A percentile compares a stretch with the other conserved stretches of the same genome.
Evolutionary conservation across 2,113 vertebrate species (phyloP).

Genomic region (Neodon shergylaensis): DNA sequence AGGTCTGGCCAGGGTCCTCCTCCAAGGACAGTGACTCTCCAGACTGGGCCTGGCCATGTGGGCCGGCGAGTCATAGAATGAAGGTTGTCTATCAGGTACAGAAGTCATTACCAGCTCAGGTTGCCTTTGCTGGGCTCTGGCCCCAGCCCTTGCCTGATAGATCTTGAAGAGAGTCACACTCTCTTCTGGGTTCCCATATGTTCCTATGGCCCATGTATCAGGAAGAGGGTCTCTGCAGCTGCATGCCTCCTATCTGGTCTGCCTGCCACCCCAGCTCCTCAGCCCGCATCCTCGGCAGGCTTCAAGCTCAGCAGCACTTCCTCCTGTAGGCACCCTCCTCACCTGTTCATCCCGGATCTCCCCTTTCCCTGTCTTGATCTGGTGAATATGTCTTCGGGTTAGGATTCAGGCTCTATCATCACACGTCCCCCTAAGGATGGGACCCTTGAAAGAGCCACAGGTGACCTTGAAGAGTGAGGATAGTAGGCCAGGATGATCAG

Average conservation of each 20-base stretch:
- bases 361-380: not conserved
- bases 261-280: not conserved
- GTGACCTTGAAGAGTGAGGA: not conserved
- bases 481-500: not conserved
- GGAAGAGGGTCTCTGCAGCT: not conserved
- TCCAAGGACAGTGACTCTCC: not conserved
- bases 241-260: fast-evolving
- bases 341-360: not conserved
- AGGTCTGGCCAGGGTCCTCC: not conserved
- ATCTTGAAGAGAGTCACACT: not conserved
- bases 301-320: fast-evolving
- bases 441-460: not conserved
- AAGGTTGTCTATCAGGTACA: not conserved
- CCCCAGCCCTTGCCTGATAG: not conserved
- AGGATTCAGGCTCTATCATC: fast-evolving
- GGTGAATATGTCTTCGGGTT: not conserved
- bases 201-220: not conserved
- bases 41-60: fast-evolving
- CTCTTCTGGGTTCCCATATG: too few species aligned
- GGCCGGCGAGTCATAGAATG: not conserved
- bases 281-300: not conserved
- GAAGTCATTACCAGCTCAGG: not conserved
- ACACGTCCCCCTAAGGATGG: not conserved
- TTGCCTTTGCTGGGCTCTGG: too few species aligned
- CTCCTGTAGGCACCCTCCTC: not conserved